phyloP scores from a whole-genome alignment of 2,113 vertebrate species.

The Gopherus evgoodei region DNA sequence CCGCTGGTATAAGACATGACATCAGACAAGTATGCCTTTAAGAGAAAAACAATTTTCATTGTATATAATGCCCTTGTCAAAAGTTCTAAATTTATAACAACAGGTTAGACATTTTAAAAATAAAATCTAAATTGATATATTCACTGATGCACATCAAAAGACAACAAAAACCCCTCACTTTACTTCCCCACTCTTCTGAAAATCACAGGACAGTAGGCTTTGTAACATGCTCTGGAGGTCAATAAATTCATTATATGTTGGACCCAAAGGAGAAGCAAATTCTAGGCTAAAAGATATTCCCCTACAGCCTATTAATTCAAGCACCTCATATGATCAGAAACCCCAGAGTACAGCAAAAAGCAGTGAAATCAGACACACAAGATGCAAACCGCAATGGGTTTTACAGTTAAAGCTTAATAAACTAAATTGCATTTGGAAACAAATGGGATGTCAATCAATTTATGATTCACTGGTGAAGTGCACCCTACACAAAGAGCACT shows the following conservation, averaged over 20 bases:
- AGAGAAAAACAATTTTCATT: background rate
- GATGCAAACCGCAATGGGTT: background rate
- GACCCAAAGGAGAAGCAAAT: background rate
- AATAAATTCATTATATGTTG: background rate
- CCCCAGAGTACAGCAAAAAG: background rate
- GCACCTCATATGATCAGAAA: background rate
- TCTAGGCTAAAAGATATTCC: background rate
- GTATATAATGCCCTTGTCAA: background rate
- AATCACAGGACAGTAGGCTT: background rate
- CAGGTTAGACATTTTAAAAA: background rate
- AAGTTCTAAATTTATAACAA: background rate
- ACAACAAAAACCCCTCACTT: background rate
- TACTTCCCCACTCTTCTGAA: background rate
- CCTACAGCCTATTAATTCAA: background rate
- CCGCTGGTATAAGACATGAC: background rate
- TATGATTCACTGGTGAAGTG: background rate
- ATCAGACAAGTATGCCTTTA: background rate
- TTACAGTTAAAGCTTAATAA: background rate
- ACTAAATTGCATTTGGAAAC: background rate
- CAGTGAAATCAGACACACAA: background rate
- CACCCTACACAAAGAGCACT: background rate
- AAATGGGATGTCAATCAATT: background rate
- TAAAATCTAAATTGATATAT: background rate
- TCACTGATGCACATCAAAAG: background rate
- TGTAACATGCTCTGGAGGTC: background rate